A percentile compares a stretch with the other conserved stretches of the same genome.
Evolutionary conservation across 1,140 invertebrate species (phyloP).

Genomic region (Tetragonula clypearis): DNA sequence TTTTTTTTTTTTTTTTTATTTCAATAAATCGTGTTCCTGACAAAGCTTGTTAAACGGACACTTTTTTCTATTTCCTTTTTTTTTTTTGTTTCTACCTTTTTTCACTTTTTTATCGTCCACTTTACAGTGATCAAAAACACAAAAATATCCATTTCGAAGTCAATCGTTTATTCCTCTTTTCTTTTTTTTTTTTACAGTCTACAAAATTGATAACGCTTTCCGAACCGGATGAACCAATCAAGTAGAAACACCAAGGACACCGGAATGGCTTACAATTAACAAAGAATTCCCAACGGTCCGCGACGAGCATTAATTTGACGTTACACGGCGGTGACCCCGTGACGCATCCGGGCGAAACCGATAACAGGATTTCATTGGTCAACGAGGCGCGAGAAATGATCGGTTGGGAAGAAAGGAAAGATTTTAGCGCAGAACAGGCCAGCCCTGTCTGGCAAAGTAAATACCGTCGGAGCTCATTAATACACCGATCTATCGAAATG

Average conservation of each 20-base stretch:
- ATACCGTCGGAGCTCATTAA: conserved; percentile 42
- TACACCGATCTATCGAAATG: conserved; percentile 36
- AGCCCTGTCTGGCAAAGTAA: conserved; percentile 1
- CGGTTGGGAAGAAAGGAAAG: neutral
- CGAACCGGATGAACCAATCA: neutral
- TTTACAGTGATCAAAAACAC: neutral
- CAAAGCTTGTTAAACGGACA: neutral
- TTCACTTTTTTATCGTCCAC: neutral
- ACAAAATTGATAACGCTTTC: neutral
- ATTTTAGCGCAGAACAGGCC: neutral
- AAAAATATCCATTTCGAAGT: neutral
- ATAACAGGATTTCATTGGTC: neutral
- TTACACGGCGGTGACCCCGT: neutral
- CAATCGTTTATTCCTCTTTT: neutral
- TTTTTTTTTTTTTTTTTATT: neutral
- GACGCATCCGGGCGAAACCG: neutral
- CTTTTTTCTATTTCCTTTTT: neutral
- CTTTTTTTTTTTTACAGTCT: neutral
- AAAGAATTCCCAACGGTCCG: neutral
- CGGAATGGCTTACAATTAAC: neutral
- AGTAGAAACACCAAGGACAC: neutral
- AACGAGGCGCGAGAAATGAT: neutral
- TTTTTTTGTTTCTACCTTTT: neutral
- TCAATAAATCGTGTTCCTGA: neutral
- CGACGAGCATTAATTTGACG: neutral